Evolutionary conservation across 2,113 vertebrate genomes (phyloP).

Genomic region (Otolemur garnettii): DNA sequence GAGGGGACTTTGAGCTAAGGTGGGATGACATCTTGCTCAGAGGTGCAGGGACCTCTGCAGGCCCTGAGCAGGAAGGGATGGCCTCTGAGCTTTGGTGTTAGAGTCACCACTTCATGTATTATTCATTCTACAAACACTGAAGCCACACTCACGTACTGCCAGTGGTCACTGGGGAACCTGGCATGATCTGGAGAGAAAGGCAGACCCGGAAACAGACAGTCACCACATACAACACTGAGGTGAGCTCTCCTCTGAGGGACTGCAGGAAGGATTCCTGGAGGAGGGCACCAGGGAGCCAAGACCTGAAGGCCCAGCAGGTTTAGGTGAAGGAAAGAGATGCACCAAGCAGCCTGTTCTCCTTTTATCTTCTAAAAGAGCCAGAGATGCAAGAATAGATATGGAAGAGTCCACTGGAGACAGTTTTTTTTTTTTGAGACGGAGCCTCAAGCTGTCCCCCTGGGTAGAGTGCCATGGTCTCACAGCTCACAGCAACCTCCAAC

Average conservation of each 20-base stretch:
- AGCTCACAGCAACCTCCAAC: no score
- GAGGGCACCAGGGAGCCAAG: background rate
- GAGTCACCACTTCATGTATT: no score
- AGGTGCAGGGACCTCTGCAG: background rate
- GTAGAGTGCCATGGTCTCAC: no score
- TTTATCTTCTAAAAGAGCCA: background rate
- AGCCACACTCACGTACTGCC: no score
- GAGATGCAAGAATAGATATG: background rate
- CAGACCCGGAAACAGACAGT: background rate
- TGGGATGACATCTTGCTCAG: background rate
- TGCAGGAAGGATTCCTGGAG: conserved; percentile 12
- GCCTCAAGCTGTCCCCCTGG: no score
- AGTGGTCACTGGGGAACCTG: background rate
- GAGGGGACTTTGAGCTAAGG: background rate
- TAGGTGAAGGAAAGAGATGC: background rate
- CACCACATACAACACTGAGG: background rate
- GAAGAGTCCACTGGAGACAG: background rate
- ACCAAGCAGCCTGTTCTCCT: background rate
- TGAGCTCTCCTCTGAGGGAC: background rate
- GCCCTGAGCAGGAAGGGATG: rapidly evolving
- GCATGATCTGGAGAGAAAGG: background rate
- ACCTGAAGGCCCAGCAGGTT: background rate
- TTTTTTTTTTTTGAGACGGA: no score
- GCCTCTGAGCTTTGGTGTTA: no score
- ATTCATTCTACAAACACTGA: background rate